A percentile compares a stretch with the other conserved stretches of the same genome.
These are phyloP conservation scores for Melieria picta DNA, from an alignment of 2,888 invertebrate genomes.

Conservation along the genomic window DNA sequence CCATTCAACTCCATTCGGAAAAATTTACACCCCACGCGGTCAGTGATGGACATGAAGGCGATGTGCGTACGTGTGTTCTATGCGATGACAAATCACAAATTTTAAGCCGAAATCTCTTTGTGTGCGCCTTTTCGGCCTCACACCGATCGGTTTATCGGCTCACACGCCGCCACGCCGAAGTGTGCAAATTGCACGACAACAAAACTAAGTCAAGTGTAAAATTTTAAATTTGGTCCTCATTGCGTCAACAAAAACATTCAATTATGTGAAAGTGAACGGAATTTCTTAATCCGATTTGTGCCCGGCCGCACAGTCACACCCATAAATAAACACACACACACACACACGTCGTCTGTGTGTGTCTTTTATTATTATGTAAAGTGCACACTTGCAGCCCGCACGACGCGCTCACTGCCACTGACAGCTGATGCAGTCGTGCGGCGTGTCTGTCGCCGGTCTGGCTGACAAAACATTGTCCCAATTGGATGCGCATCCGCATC, in stretches of 20 bases:
- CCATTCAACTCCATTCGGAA: too few relatives aligned
- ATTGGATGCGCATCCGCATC: conserved; percentile 18
- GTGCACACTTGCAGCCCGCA: not conserved
- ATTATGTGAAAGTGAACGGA: conserved; percentile 65
- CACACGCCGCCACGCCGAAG: conserved; percentile 31
- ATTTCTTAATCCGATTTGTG: conserved; percentile 66
- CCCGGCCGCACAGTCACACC: conserved; percentile 38
- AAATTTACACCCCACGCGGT: too few relatives aligned
- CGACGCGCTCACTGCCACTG: not conserved
- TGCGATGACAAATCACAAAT: not conserved
- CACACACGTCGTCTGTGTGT: conserved; percentile 5
- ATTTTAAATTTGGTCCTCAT: conserved; percentile 67
- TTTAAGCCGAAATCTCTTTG: too few relatives aligned
- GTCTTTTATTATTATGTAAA: not conserved
- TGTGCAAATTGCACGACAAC: conserved; percentile 61
- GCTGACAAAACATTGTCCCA: conserved; percentile 19
- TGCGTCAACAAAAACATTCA: conserved; percentile 62
- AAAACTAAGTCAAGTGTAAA: conserved; percentile 66
- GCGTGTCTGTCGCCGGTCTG: not conserved
- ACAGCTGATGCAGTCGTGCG: not conserved
- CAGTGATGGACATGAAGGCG: too few relatives aligned
- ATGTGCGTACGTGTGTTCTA: not conserved
- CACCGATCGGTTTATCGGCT: too few relatives aligned
- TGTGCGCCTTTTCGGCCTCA: too few relatives aligned
- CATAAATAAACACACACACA: not conserved